Evolutionary conservation across 2,888 invertebrate species (phyloP).

Genomic region (Lymantria dispar): DNA sequence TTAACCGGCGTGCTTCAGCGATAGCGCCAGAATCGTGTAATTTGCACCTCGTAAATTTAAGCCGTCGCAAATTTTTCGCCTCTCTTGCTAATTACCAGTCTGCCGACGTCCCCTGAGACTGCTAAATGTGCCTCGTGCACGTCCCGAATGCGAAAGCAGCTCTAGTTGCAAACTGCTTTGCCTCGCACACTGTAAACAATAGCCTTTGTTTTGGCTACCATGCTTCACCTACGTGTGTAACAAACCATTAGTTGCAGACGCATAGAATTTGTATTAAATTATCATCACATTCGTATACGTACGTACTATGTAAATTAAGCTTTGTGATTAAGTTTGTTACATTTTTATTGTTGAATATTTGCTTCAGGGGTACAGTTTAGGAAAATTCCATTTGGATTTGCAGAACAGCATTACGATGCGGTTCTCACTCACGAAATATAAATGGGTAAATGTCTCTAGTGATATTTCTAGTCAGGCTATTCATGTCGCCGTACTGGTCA

Average conservation of each 20-base stretch:
- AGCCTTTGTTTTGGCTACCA: slow-evolving; percentile 73
- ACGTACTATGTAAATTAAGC: slow-evolving; percentile 13
- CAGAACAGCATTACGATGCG: too few relatives aligned
- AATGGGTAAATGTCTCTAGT: too few relatives aligned
- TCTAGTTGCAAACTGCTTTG: slow-evolving; percentile 61
- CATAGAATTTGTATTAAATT: slow-evolving; percentile 36
- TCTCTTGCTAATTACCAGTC: slow-evolving; percentile 80
- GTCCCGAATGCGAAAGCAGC: slow-evolving; percentile 74
- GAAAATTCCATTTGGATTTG: too few relatives aligned
- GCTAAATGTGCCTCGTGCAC: slow-evolving; percentile 76
- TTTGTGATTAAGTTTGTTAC: slow-evolving; percentile 4
- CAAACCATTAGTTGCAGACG: slow-evolving; percentile 47
- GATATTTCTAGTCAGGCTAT: too few relatives aligned
- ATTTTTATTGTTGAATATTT: background rate
- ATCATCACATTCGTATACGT: slow-evolving; percentile 6
- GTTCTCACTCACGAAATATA: too few relatives aligned
- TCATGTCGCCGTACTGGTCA: too few relatives aligned
- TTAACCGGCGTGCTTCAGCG: slow-evolving; percentile 73
- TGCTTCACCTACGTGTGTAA: slow-evolving; percentile 59
- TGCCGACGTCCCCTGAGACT: slow-evolving; percentile 73
- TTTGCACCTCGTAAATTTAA: slow-evolving; percentile 82
- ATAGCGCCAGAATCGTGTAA: slow-evolving; percentile 78
- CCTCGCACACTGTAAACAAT: slow-evolving; percentile 68
- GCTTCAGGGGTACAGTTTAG: too few relatives aligned
- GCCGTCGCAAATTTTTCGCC: slow-evolving; percentile 81